Evolutionary conservation across 2,888 invertebrate species (phyloP).

Genomic region (Drosophila borealis): DNA sequence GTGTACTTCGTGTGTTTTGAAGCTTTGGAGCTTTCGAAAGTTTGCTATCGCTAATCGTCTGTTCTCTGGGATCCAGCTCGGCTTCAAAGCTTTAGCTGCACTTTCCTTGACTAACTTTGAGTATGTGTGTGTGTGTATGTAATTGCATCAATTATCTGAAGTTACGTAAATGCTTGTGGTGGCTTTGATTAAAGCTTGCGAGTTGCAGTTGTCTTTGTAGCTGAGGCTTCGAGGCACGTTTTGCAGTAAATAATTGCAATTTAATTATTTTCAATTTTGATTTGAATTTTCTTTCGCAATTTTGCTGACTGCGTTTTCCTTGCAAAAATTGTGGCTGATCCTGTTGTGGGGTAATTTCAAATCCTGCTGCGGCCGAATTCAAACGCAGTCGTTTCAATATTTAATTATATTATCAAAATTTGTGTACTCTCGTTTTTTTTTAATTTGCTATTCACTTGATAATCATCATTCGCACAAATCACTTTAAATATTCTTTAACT

Average conservation of each 20-base stretch:
- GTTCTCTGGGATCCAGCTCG: constrained; percentile 39
- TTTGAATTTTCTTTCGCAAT: constrained; percentile 54
- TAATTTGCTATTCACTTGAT: constrained; percentile 58
- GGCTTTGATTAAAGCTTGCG: constrained; percentile 57
- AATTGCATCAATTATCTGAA: constrained; percentile 58
- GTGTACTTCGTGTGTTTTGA: constrained; percentile 44
- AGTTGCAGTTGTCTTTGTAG: constrained; percentile 44
- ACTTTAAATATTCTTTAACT: constrained; percentile 27
- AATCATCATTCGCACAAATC: constrained; percentile 61
- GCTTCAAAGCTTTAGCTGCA: constrained; percentile 64
- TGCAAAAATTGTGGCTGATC: constrained; percentile 13
- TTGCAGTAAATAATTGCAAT: constrained; percentile 29
- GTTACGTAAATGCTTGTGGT: constrained; percentile 69
- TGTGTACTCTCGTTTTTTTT: constrained; percentile 25
- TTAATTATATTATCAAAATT: constrained; percentile 18
- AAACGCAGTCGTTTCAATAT: constrained; percentile 45
- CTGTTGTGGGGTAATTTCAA: constrained; percentile 29
- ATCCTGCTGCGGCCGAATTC: constrained; percentile 42
- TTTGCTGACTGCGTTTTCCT: constrained; percentile 57
- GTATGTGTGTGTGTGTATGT: constrained; percentile 8
- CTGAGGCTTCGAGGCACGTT: constrained; percentile 52
- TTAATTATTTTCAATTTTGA: constrained; percentile 59
- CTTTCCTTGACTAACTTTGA: constrained; percentile 44
- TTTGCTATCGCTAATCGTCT: constrained; percentile 41
- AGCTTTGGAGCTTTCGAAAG: constrained; percentile 42